Evolutionary conservation across 2,797 vertebrate genomes (phyloP).

Genomic region (Onychomys arenicola): DNA sequence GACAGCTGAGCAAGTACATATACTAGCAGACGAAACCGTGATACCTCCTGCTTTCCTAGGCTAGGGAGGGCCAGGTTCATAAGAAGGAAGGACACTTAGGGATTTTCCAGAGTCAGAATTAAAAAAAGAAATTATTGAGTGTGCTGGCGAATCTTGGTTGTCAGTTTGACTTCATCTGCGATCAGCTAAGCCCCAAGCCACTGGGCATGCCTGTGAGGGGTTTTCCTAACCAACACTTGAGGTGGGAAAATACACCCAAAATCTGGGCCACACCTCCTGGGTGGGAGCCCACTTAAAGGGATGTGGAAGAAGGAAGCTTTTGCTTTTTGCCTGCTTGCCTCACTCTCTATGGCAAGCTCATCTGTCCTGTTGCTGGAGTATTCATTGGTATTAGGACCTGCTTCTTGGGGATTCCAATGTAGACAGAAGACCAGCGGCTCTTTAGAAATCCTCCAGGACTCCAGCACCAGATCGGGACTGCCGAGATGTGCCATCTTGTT

Average conservation of each 20-base stretch:
- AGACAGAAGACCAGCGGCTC: neutral
- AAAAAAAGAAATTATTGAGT: neutral
- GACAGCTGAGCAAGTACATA: no score
- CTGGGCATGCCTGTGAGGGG: neutral
- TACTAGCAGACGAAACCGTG: neutral
- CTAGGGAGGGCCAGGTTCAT: neutral
- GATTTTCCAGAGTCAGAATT: neutral
- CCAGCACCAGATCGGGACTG: neutral
- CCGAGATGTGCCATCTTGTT: neutral
- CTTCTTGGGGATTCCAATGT: neutral
- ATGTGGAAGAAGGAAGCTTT: neutral
- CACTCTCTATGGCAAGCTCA: neutral
- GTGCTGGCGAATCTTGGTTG: neutral
- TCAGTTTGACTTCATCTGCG: neutral
- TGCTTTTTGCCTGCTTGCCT: neutral
- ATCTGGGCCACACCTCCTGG: neutral
- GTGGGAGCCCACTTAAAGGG: neutral
- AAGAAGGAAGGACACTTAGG: neutral
- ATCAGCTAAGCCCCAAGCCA: neutral
- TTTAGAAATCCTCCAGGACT: neutral
- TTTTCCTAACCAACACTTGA: neutral
- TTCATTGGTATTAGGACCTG: neutral
- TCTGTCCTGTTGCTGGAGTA: neutral
- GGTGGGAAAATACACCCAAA: neutral
- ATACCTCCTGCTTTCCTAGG: neutral